These are phyloP conservation scores for Watsonalla cultraria DNA, from an alignment of 2,888 invertebrate genomes.

Conservation along the genomic window DNA sequence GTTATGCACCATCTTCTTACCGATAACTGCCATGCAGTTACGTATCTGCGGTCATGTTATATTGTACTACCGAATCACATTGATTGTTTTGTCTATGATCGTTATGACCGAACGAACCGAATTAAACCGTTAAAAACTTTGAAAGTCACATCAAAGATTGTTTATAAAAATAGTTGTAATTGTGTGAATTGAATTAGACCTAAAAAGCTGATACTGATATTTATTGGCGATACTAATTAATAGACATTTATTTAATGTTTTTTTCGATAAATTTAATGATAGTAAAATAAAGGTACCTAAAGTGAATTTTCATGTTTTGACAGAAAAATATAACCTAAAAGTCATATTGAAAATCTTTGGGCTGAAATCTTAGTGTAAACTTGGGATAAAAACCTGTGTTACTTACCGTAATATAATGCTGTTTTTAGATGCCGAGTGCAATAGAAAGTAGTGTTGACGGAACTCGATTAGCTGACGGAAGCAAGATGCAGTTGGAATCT, in stretches of 20 bases:
- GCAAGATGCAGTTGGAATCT: slow-evolving; percentile 80
- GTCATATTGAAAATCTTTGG: slow-evolving; percentile 16
- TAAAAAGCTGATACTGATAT: background rate
- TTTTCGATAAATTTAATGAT: background rate
- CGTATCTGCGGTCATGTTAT: no score
- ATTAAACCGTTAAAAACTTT: background rate
- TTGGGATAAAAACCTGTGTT: slow-evolving; percentile 16
- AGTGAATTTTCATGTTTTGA: slow-evolving; percentile 2
- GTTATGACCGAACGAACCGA: background rate
- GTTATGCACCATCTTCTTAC: no score
- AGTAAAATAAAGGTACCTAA: background rate
- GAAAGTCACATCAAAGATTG: background rate
- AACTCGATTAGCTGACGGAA: slow-evolving; percentile 46
- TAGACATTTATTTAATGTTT: background rate
- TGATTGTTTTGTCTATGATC: no score
- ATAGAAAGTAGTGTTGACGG: slow-evolving; percentile 48
- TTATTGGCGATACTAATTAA: background rate
- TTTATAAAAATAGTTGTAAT: no score
- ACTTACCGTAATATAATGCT: slow-evolving; percentile 22
- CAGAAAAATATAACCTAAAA: slow-evolving; percentile 32
- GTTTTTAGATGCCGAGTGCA: slow-evolving; percentile 66
- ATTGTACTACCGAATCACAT: no score
- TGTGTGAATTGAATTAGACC: background rate
- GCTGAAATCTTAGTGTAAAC: slow-evolving; percentile 18
- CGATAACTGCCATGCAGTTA: no score